These are phyloP conservation scores for Panulirus ornatus DNA, from an alignment of 1,140 invertebrate species.

Conservation along the genomic window DNA sequence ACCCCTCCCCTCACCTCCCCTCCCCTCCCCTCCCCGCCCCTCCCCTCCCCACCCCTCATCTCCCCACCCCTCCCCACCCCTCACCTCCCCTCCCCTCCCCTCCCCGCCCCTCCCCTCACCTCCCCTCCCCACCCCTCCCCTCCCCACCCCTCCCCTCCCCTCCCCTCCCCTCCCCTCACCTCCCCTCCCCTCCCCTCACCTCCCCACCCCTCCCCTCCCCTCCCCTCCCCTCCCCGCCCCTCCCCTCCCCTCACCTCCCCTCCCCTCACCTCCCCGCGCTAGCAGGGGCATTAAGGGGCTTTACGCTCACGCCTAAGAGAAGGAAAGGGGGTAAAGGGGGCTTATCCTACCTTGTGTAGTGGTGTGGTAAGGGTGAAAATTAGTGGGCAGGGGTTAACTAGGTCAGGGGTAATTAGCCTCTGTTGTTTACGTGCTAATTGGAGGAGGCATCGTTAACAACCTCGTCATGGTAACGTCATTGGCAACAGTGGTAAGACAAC, in stretches of 20 bases:
- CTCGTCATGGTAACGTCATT: too few relatives aligned
- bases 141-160: background rate
- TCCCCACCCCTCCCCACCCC: background rate
- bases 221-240: background rate
- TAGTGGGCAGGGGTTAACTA: too few relatives aligned
- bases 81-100: too few relatives aligned
- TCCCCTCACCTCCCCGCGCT: too few relatives aligned
- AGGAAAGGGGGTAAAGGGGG: too few relatives aligned
- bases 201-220: background rate
- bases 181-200: background rate
- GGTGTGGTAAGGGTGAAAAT: background rate
- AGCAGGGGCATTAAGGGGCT: background rate
- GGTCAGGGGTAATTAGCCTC: background rate
- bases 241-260: background rate
- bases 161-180: background rate
- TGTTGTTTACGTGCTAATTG: too few relatives aligned
- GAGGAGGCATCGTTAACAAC: too few relatives aligned
- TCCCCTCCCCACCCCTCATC: background rate
- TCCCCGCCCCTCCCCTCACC: background rate
- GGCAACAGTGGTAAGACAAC: too few relatives aligned
- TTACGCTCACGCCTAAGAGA: background rate
- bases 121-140: background rate
- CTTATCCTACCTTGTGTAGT: background rate
- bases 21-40: background rate
- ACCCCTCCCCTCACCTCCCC: background rate